These are phyloP conservation scores for Enteromius paludinosus DNA, from an alignment of 2,797 vertebrate species.

Conservation along the genomic window DNA sequence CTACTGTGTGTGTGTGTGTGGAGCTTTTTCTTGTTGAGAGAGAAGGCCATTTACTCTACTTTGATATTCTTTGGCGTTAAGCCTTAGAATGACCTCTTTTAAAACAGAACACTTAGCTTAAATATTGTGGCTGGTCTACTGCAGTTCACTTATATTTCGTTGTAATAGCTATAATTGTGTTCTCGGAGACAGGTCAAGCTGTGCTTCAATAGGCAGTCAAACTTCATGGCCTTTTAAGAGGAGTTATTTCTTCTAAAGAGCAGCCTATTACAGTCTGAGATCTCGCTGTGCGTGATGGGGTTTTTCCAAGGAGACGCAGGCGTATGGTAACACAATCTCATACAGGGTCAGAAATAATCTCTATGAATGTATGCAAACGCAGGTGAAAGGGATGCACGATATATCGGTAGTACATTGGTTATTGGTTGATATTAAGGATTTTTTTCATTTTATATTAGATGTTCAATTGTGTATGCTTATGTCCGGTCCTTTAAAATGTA, in stretches of 20 bases:
- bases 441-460: not conserved
- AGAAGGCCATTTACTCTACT: slow-evolving; percentile 11
- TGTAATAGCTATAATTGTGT: slow-evolving; percentile 53
- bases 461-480: not conserved
- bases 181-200: slow-evolving; percentile 50
- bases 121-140: slow-evolving; percentile 43
- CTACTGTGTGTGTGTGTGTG: slow-evolving; percentile 29
- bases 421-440: not conserved
- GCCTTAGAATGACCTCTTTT: slow-evolving; percentile 29
- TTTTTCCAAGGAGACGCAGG: not conserved
- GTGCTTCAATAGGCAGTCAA: slow-evolving; percentile 47
- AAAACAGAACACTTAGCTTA: slow-evolving; percentile 25
- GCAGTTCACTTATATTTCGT: slow-evolving; percentile 30
- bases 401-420: too few relatives aligned
- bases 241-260: slow-evolving; percentile 50
- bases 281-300: not conserved
- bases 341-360: not conserved
- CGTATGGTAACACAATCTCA: not conserved
- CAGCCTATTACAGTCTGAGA: slow-evolving; percentile 14
- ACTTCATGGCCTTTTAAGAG: slow-evolving; percentile 46
- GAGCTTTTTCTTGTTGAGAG: not conserved
- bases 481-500: not conserved
- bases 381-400: not conserved
- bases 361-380: not conserved
- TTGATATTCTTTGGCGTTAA: slow-evolving; percentile 2